Evolutionary conservation across 2,113 vertebrate genomes (phyloP), one percentile per base, ranked within the genome.

Genomic region (Oceanites oceanicus): DNA sequence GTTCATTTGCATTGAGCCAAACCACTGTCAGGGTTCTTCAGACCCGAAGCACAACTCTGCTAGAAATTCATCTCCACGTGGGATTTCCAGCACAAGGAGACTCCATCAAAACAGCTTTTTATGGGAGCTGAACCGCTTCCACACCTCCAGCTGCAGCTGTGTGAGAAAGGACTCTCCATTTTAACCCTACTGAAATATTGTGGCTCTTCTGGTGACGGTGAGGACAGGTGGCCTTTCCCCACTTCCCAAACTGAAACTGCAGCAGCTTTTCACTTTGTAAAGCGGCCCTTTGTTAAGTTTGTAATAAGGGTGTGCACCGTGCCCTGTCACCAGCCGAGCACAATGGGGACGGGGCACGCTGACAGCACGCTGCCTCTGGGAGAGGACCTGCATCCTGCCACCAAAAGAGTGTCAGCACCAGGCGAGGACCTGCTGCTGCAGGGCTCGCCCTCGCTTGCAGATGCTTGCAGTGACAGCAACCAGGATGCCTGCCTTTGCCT

Each of bases 261-360:
- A 90, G 17, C 81, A 59, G 63, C 27, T 79, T 86, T 70, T 55
- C 40, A 11, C 50, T 62, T 42, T 23, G 50, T 29, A 11, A 70
- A 86, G 12, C 45, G 76, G 17, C 56, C 40, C 22, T 49, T 80
- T 16, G 45, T 18, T 40, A n/a, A 5, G 11, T 61, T 27, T 74
- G 40, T 23, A 17, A 8, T 5, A 45, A 68, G 74, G 49, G 11
- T 32, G 42, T 27, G 40, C 55, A 38, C 45, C 3, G 0, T 65
- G 45, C 32, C 52, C 26, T 45, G 71, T 50, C 82, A 47, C 78
- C 82, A 91, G 58, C n/a, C n/a, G 9, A 50, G 71, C 71, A 52
- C 55, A 32, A 13, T 1, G 42, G 34, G 47, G 36, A 44, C 23
- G 2, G 81, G 47, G 7, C 85, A 88, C 0, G 0, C 61, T 77